These are phyloP conservation scores for Pseudomyrmex sp. DNA, from an alignment of 1,140 invertebrate genomes.

Conservation along the genomic window DNA sequence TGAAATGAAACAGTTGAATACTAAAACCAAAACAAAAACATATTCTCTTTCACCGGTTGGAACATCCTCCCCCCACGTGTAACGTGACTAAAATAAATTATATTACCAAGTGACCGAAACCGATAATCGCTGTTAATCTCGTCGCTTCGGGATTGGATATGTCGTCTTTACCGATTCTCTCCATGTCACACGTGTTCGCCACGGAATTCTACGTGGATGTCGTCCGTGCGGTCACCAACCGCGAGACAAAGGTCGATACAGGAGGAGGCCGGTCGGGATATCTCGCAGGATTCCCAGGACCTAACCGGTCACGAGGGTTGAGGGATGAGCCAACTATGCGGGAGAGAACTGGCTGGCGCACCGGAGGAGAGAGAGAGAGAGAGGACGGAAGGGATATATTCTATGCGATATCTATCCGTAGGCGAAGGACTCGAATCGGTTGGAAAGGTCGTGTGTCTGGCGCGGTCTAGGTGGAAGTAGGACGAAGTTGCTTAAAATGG, in stretches of 20 bases:
- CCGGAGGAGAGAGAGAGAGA: neutral
- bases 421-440: slow-evolving; percentile 71
- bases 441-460: slow-evolving; percentile 65
- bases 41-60: neutral
- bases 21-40: no score
- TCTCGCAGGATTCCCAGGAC: slow-evolving; percentile 44
- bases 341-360: neutral
- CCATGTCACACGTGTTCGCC: slow-evolving; percentile 24
- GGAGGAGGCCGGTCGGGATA: slow-evolving; percentile 38
- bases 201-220: slow-evolving; percentile 54
- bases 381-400: slow-evolving; percentile 67
- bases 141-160: slow-evolving; percentile 26
- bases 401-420: slow-evolving; percentile 76
- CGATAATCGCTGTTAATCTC: slow-evolving; percentile 54
- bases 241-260: slow-evolving; percentile 76
- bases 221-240: slow-evolving; percentile 53
- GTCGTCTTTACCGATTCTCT: slow-evolving; percentile 20
- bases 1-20: no score
- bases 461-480: slow-evolving; percentile 66
- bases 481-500: slow-evolving; percentile 80
- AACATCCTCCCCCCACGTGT: neutral
- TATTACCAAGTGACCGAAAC: neutral
- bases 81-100: neutral
- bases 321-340: slow-evolving; percentile 30
- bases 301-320: slow-evolving; percentile 32